Conservation (phyloP, 2,888 invertebrate species). For the Stegana nigrithorax region DNA sequence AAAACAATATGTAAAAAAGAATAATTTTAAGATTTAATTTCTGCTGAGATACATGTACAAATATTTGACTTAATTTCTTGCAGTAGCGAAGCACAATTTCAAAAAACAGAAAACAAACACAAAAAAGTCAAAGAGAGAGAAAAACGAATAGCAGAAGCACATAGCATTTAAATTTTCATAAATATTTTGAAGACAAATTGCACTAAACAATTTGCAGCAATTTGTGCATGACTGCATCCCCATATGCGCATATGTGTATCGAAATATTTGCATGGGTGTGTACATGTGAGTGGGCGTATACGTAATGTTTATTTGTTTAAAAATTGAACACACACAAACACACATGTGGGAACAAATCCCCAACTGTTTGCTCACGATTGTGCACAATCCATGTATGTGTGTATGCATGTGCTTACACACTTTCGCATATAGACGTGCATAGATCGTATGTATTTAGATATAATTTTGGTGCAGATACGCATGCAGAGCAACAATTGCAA, state of each 20-base stretch:
- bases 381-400: too few relatives aligned
- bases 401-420: background rate
- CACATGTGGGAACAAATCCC: background rate
- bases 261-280: constrained; percentile 27
- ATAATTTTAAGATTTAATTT: too few relatives aligned
- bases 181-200: constrained; percentile 58
- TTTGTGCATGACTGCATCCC: constrained; percentile 19
- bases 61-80: too few relatives aligned
- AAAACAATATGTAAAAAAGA: too few relatives aligned
- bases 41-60: too few relatives aligned
- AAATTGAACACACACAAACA: background rate
- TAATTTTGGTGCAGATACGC: background rate
- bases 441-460: background rate
- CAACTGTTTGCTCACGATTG: background rate
- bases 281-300: background rate
- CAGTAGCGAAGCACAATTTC: too few relatives aligned
- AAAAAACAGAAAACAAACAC: too few relatives aligned
- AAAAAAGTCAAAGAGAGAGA: too few relatives aligned
- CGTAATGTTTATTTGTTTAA: background rate
- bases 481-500: constrained; percentile 44
- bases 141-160: too few relatives aligned
- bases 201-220: constrained; percentile 55
- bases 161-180: constrained; percentile 27
- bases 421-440: background rate
- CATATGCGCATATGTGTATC: background rate